Base-by-base conservation (phyloP, 2,113 vertebrate genomes). In the Anguilla japonica region DNA sequence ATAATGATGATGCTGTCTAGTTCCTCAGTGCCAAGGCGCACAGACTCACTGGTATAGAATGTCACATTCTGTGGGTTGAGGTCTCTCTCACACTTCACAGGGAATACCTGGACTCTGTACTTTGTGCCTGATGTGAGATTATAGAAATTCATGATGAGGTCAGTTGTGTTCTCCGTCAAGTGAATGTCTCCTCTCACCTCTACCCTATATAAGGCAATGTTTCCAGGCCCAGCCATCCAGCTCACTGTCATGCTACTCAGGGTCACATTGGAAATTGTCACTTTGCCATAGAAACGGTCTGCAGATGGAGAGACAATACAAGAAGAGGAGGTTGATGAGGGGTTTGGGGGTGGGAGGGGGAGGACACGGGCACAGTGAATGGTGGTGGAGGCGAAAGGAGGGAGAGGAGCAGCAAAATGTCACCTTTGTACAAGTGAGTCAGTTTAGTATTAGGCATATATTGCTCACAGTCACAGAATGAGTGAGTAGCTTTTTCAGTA, bases 41-140 rank as follows among this genome's bases (percentile, higher is more conserved):
- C 56, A 40, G 41, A 26, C 16, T 91, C 89, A 95, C 94, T 79
- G 75, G 92, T 94, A 89, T 91, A 90, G 88, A 94, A 92, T 7
- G 50, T 1, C 20, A 0, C 0, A 0, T 79, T 85, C 86, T 91
- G 84, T 0, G 92, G 81, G 63, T 90, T 87, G 40, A 94, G 90
- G 22, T 88, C 60, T 86, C 94, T 87, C 0, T 0, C 0, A 85
- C 94, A 94, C 83, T 94, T 95, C 0, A 94, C 56, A 0, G 94
- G 75, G 81, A 93, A 89, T n/a, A 95, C 93, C 85, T 90, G 60
- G 57, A 93, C 63, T 0, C 0, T 8, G 87, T 94, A 91, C 5
- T 0, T 0, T 3, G 83, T 89, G 13, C 94, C 94, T 13, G 89
- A 0, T 0, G 79, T 92, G 85, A 94, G 91, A 57, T 22, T 4